A percentile compares a stretch with the other conserved stretches of the same genome.
Conservation (phyloP, 2,888 invertebrate genomes). For the Hesperia comma region DNA sequence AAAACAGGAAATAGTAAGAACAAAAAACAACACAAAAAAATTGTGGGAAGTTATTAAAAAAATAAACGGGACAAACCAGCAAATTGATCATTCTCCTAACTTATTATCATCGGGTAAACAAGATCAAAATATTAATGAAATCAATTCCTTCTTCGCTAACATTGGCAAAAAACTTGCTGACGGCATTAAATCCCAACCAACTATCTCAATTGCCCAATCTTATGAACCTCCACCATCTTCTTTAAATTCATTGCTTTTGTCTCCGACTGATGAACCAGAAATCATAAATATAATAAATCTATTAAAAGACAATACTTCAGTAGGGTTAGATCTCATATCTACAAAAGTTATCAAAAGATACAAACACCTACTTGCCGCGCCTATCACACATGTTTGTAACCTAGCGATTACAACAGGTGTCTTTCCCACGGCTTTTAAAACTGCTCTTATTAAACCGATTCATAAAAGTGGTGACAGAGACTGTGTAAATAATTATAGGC, state of each 20-base stretch:
- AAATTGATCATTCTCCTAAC: not conserved
- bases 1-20: slow-evolving; percentile 25
- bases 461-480: slow-evolving; percentile 30
- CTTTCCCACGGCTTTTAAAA: slow-evolving; percentile 35
- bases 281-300: slow-evolving; percentile 8
- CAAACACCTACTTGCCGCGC: slow-evolving; percentile 10
- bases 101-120: not conserved
- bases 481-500: too few species aligned
- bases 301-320: slow-evolving; percentile 28
- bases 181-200: not conserved
- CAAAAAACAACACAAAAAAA: slow-evolving; percentile 33
- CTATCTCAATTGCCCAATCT: too few species aligned
- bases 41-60: too few species aligned
- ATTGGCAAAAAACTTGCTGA: slow-evolving; percentile 33
- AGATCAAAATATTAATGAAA: slow-evolving; percentile 8
- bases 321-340: slow-evolving; percentile 36
- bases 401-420: slow-evolving; percentile 22
- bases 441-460: slow-evolving; percentile 34
- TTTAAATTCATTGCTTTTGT: slow-evolving; percentile 21
- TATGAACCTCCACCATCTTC: not conserved
- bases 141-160: slow-evolving; percentile 34
- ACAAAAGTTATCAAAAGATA: slow-evolving; percentile 26
- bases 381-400: slow-evolving; percentile 33
- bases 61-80: slow-evolving; percentile 19
- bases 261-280: slow-evolving; percentile 29